These are phyloP conservation scores for Virgularia gustaviana DNA, from an alignment of 92 coral and sea anemone genomes.

Conservation along the genomic window DNA sequence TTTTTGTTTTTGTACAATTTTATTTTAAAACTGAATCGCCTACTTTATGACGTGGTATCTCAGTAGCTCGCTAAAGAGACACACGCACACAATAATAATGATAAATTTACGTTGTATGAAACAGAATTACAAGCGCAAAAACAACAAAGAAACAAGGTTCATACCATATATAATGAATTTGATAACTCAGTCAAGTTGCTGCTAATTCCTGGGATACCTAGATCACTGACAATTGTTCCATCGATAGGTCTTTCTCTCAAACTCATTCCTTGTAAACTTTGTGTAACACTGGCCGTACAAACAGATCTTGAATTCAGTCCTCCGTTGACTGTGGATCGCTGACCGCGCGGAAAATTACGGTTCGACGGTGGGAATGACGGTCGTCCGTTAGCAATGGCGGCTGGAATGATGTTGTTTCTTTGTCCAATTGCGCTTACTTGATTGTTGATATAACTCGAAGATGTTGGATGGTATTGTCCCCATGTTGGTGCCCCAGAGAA, in stretches of 20 bases:
- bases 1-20: no score
- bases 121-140: background rate
- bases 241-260: slow-evolving; percentile 89
- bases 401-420: slow-evolving; percentile 8
- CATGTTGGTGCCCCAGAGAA: slow-evolving; percentile 65
- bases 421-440: slow-evolving; percentile 37
- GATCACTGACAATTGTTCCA: slow-evolving; percentile 87
- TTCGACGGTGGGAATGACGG: slow-evolving; percentile 72
- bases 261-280: slow-evolving; percentile 84
- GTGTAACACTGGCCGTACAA: slow-evolving; percentile 80
- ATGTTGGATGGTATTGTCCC: slow-evolving; percentile 48
- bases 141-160: background rate
- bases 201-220: slow-evolving; percentile 83
- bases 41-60: no score
- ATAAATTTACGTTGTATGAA: no score
- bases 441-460: slow-evolving; percentile 8
- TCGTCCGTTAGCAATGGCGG: slow-evolving; percentile 51
- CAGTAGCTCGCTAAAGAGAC: no score
- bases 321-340: slow-evolving; percentile 18
- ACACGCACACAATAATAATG: no score
- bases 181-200: slow-evolving; percentile 89
- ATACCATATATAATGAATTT: slow-evolving; percentile 89
- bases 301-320: slow-evolving; percentile 18
- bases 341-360: slow-evolving; percentile 12
- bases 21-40: no score